Evolutionary conservation across 2,888 invertebrate species (phyloP).

Genomic region (Cephus runcator): DNA sequence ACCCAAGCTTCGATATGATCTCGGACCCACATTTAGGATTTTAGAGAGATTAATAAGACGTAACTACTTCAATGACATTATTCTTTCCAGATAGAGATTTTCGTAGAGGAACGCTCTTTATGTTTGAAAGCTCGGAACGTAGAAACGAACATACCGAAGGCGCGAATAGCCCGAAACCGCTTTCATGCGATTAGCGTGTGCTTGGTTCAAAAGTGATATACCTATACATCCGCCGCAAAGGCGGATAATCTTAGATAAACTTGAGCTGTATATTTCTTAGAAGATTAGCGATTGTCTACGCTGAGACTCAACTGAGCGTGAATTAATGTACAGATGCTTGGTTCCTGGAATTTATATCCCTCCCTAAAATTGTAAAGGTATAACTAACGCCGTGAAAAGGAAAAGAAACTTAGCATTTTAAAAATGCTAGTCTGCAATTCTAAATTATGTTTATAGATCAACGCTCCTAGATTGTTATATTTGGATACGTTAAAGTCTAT

Average conservation of each 20-base stretch:
- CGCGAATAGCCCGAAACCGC: neutral
- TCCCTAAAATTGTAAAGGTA: neutral
- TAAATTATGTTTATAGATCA: neutral
- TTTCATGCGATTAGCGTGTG: neutral
- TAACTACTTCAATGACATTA: neutral
- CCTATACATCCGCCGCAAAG: neutral
- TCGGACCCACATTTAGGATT: neutral
- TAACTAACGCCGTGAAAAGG: neutral
- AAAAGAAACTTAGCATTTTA: neutral
- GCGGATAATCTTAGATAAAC: neutral
- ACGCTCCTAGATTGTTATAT: too few relatives aligned
- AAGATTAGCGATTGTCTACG: neutral
- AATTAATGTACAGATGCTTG: neutral
- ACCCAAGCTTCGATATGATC: neutral
- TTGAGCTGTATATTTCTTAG: neutral
- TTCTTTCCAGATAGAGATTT: neutral
- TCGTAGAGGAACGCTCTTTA: neutral
- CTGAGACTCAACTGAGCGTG: neutral
- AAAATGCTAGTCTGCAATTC: neutral
- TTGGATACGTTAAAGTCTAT: too few relatives aligned
- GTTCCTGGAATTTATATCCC: neutral
- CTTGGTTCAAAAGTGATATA: neutral
- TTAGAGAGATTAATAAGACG: neutral
- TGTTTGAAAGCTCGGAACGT: neutral
- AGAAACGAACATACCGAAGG: neutral